Conservation (phyloP, 2,888 invertebrate species). For the Boloria selene region DNA sequence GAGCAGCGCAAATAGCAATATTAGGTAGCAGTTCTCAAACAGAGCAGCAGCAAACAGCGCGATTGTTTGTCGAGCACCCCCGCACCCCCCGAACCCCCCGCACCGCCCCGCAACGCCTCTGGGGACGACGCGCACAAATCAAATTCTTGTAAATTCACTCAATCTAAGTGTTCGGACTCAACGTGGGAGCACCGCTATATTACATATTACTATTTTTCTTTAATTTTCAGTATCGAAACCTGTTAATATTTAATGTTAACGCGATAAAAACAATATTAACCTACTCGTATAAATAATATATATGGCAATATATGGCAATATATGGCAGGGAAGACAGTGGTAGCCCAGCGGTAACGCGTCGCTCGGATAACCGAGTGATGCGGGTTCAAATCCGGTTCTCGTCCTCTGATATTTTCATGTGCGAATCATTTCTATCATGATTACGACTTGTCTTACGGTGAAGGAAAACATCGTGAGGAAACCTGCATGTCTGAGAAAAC, state of each 20-base stretch:
- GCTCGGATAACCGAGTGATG: no score
- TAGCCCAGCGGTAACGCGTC: no score
- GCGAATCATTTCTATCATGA: no score
- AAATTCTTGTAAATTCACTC: conserved; percentile 43
- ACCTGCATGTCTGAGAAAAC: no score
- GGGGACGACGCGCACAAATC: conserved; percentile 40
- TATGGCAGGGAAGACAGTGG: no score
- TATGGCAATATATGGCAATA: no score
- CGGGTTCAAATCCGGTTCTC: no score
- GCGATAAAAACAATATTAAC: no score
- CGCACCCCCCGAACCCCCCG: conserved; percentile 19
- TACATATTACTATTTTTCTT: not conserved
- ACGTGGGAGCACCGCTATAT: conserved; percentile 9
- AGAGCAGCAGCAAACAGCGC: conserved; percentile 42
- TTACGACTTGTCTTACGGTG: no score
- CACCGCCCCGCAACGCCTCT: conserved; percentile 25
- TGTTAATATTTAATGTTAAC: not conserved
- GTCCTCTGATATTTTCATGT: no score
- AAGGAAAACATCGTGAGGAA: no score
- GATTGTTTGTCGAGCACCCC: conserved; percentile 41
- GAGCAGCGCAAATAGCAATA: conserved; percentile 42
- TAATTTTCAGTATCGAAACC: not conserved
- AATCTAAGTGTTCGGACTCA: conserved; percentile 29
- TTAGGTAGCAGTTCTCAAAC: conserved; percentile 43
- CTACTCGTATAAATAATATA: no score